Conservation (phyloP, 2,113 vertebrate genomes). For the Struthio camelus region DNA sequence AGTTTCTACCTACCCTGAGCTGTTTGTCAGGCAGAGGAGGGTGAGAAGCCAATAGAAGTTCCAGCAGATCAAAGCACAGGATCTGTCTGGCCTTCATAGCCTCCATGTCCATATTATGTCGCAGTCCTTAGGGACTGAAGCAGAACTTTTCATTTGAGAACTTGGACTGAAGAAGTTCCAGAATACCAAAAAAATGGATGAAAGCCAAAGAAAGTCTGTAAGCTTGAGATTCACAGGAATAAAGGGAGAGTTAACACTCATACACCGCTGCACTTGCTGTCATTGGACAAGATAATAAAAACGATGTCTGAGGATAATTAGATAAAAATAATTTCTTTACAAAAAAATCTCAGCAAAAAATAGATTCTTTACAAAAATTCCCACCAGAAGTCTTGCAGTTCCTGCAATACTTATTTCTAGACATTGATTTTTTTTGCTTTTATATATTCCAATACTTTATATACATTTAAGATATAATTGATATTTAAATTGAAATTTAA, state of each 20-base stretch:
- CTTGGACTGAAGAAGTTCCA: neutral
- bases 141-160: constrained; percentile 1
- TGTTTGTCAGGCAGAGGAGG: neutral
- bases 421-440: neutral
- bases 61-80: neutral
- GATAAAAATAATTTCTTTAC: neutral
- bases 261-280: neutral
- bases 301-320: constrained; percentile 8
- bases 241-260: neutral
- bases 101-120: neutral
- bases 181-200: neutral
- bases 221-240: neutral
- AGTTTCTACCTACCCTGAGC: neutral
- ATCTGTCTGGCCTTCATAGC: neutral
- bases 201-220: neutral
- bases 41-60: neutral
- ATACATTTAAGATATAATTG: neutral
- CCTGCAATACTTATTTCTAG: neutral
- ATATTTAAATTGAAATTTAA: constrained; percentile 43
- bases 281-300: constrained; percentile 1
- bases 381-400: neutral
- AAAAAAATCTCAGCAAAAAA: neutral
- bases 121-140: neutral
- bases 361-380: neutral
- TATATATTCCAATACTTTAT: neutral